Base-by-base conservation (phyloP, 2,888 invertebrate genomes). In the Danaus chrysippus region DNA sequence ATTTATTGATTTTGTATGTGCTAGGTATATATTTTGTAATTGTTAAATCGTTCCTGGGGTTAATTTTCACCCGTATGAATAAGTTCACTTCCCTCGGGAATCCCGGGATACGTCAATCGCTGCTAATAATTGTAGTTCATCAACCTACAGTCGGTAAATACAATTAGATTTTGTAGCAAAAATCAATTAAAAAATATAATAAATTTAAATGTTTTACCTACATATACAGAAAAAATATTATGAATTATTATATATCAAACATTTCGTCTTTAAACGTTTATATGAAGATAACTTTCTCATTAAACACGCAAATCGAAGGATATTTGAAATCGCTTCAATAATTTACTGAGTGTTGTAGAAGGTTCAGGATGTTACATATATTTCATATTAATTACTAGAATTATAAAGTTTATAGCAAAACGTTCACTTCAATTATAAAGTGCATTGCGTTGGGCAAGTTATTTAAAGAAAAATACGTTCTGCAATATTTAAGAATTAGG, bases 261-360 rank as follows among this genome's bases (percentile, higher is more conserved):
- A 15, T 46, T n/a, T n/a, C 10, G 46, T 52, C 12, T 23, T 10
- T 19, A n/a, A 15, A 52, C n/a, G 42, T 9, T 11, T 34, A 3
- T 46, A 46, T 10, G 15, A 34, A 52, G 52, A 17, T 53, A 42
- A 59, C 67, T 63, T 68, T 68, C 65, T 58, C 61, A 67, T 34
- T 49, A 55, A 56, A 46, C 67, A 60, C 55, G 61, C 65, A 61
- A 62, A 58, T 56, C 19, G 64, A 68, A 69, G 69, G 69, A 66
- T 65, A 56, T 65, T 61, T 62, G 62, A 63, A 69, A 69, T 67
- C 62, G 63, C 58, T 64, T 58, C 56, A 46, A 54, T 41, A 60
- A 54, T 60, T 60, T 60, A 44, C 17, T 46, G 23, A 13, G 46
- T 46, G 53, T 44, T 15, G 8, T 49, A 9, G 43, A 54, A 63